A percentile compares a stretch with the other conserved stretches of the same genome.
These are phyloP conservation scores for Chaetodon trifasciatus DNA, from an alignment of 2,797 vertebrate species.

Conservation along the genomic window DNA sequence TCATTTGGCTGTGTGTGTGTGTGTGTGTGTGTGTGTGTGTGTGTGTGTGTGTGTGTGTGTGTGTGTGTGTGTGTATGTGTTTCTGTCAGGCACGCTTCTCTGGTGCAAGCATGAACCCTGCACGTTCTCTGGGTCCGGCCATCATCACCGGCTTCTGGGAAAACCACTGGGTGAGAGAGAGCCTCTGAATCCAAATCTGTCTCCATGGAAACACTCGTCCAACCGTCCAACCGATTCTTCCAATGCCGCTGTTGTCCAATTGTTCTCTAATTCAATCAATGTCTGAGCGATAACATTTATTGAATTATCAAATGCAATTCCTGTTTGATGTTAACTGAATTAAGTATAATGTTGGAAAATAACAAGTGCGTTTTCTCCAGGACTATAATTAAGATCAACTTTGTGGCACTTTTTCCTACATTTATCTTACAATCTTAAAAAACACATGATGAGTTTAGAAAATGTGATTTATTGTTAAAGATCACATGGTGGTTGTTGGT, in stretches of 20 bases:
- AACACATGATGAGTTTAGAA: too few relatives aligned
- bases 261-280: neutral
- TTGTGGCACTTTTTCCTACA: neutral
- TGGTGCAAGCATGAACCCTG: slow-evolving; percentile 90
- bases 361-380: neutral
- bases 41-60: neutral
- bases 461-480: neutral
- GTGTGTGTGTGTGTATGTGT: slow-evolving; percentile 1
- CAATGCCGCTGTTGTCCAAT: neutral
- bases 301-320: neutral
- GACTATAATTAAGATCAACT: neutral
- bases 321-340: neutral
- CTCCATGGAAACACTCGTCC: neutral
- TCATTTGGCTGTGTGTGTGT: neutral
- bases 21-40: neutral
- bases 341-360: neutral
- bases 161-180: slow-evolving; percentile 88
- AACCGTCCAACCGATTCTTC: neutral
- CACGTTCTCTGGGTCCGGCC: slow-evolving; percentile 87
- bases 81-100: slow-evolving; percentile 85
- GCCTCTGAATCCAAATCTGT: neutral
- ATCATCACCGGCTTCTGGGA: slow-evolving; percentile 89
- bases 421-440: too few relatives aligned
- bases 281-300: neutral
- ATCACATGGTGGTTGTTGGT: too few relatives aligned